phyloP scores from a whole-genome alignment of 2,888 invertebrate genomes.

The Chrysomela aeneicollis region DNA sequence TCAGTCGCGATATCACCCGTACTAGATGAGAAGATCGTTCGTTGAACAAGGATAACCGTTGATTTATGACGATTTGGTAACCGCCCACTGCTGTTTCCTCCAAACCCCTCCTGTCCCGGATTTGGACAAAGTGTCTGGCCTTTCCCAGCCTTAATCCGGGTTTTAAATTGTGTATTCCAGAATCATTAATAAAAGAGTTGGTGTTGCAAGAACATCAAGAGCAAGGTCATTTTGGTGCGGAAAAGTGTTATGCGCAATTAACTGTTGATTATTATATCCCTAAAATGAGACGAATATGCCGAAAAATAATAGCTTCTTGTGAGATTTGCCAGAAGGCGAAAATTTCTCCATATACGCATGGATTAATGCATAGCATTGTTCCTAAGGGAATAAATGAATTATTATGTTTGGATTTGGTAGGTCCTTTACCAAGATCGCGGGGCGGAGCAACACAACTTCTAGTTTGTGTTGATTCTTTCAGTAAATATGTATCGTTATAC shows the following conservation, averaged over 20 bases:
- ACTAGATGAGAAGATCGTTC: too few relatives aligned
- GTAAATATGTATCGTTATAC: slow-evolving; percentile 10
- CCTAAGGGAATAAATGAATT: background rate
- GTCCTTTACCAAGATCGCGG: slow-evolving; percentile 7
- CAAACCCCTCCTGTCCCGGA: too few relatives aligned
- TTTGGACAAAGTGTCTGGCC: too few relatives aligned
- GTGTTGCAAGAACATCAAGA: slow-evolving; percentile 6
- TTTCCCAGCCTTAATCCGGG: too few relatives aligned
- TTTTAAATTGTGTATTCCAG: slow-evolving; percentile 1
- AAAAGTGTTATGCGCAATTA: slow-evolving; percentile 6
- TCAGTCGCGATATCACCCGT: too few relatives aligned
- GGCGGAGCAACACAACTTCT: slow-evolving; percentile 8
- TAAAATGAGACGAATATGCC: background rate
- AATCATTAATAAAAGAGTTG: background rate
- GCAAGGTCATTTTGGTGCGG: slow-evolving; percentile 11
- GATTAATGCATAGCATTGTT: slow-evolving; percentile 4
- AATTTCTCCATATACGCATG: background rate
- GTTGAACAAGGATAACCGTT: too few relatives aligned
- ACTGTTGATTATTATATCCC: background rate
- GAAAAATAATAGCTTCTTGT: background rate
- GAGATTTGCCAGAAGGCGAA: slow-evolving; percentile 9
- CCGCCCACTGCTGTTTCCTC: too few relatives aligned
- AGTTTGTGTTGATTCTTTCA: slow-evolving; percentile 6
- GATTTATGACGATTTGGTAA: too few relatives aligned
- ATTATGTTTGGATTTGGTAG: slow-evolving; percentile 6